Base-by-base conservation (phyloP, 2,888 invertebrate species). In the Drosophila niveifrons region DNA sequence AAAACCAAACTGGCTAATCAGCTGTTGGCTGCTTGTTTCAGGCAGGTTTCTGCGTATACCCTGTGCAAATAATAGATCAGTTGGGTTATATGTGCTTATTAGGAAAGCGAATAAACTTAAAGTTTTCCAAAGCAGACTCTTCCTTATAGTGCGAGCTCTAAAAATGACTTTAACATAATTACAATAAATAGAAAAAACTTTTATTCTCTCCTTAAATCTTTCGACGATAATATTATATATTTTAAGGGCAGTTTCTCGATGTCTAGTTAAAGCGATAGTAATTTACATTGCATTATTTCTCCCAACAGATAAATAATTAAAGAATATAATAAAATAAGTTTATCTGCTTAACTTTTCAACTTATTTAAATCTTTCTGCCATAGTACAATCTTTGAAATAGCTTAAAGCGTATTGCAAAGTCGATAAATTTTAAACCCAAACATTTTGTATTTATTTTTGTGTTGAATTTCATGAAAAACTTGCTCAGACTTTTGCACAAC, bases 1-100 rank as follows among this genome's bases (percentile, higher is more conserved):
- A 23, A 23, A 23, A 23, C 23, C 23, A 88, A 83, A 83, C 83
- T 85, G 75, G 86, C 83, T 88, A 80, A 83, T 83, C 83, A 83
- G 83, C 83, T 83, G 83, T 88, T 88, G 75, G 68, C 82, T 87
- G 76, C 80, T 88, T 65, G 82, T 72, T 13, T 41, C 39, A 15
- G 39, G 80, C 82, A 67, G 85, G 83, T 83, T 88, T 74, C 67
- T 43, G 46, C 1, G 18, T 11, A 48, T 66, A 66, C 69, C 62
- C 74, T 52, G 39, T 15, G 23, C 7, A 31, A 2, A 36, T 23
- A 43, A 7, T 6, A 1, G 6, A 28, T 18, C 2, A 2, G 23
- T 23, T 13, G 48, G 31, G 13, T 41, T 9, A 3, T 2, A 48
- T 18, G 10, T 3, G 13, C 31, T 39, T 3, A 2, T 1, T 0